phyloP scores from a whole-genome alignment of 2,888 invertebrate species.

The Podabrus alpinus region DNA sequence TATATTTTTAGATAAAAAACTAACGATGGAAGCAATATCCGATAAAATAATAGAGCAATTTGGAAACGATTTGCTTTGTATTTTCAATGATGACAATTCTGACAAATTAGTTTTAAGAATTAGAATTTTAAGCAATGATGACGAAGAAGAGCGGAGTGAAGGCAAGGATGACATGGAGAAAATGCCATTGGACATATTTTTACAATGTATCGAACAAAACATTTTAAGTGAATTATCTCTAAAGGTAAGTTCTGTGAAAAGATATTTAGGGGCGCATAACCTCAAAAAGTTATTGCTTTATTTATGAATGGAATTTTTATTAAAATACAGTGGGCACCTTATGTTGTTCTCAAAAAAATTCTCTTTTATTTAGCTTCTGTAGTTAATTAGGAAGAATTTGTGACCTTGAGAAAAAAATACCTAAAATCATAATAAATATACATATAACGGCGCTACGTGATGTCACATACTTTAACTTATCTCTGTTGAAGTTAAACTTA shows the following conservation, averaged over 20 bases:
- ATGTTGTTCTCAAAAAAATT: too few relatives aligned
- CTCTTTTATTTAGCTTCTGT: too few relatives aligned
- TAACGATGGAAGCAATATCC: constrained; percentile 99
- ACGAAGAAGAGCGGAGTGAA: constrained; percentile 74
- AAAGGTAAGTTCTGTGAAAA: constrained; percentile 59
- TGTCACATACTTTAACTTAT: too few relatives aligned
- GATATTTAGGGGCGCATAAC: too few relatives aligned
- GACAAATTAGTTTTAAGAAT: constrained; percentile 97
- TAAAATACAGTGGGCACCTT: too few relatives aligned
- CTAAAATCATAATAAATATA: too few relatives aligned
- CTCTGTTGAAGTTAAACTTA: too few relatives aligned
- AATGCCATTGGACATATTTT: constrained; percentile 99
- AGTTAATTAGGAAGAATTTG: too few relatives aligned
- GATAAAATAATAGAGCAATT: constrained; percentile 99
- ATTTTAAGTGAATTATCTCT: constrained; percentile 99
- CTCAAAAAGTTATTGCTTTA: too few relatives aligned
- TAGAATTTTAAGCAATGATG: constrained; percentile 97
- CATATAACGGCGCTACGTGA: too few relatives aligned
- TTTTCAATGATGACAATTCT: constrained; percentile 99
- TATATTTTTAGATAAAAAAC: constrained; percentile 78
- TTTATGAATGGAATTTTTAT: too few relatives aligned
- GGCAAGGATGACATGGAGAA: constrained; percentile 93
- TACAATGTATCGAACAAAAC: constrained; percentile 97
- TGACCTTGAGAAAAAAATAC: too few relatives aligned
- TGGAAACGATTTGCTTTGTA: constrained; percentile 98